Evolutionary conservation across 2,797 vertebrate species (phyloP), one percentile per base, ranked within the genome.

Genomic region (Anguilla megastoma): DNA sequence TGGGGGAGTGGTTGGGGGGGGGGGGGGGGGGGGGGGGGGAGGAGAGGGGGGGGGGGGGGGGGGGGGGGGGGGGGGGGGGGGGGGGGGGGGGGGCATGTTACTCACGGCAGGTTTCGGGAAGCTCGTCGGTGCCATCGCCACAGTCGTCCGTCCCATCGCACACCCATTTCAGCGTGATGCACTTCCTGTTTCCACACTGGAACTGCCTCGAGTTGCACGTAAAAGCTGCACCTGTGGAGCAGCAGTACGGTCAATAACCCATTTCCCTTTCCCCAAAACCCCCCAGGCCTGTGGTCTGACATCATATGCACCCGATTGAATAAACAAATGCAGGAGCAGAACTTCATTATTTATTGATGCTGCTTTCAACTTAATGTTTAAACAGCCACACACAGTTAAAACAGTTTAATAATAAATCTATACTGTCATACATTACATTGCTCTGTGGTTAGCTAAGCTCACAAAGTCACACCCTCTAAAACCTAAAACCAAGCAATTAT

Each of bases 91-190:
- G 41, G 18, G 18, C 7, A 0, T 69, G 8, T 30, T 30, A 95
- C 96, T 94, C 90, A 98, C 98, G 90, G 36, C 98, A 98, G 0
- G 93, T 93, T 18, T 91, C 91, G 0, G 56, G 74, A 0, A 94
- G 93, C 89, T 99, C 98, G 0, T 99, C 98, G 0, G 95, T 96
- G 56, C 94, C 94, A 0, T 98, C 98, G 0, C 89, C 91, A 82
- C 98, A 99, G 85, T 99, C 98, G 0, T 97, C 86, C 0, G 1
- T 88, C 7, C 94, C 95, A 0, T 99, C 97, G 36, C 98, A 98
- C 3, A 97, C 91, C 98, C 98, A 99, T 18, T 87, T 94, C 36
- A 56, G 91, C n/a, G 96, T 93, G 90, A 98, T 91, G 87, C 98
- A 98, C 7, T 89, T 94, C n/a, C 95, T 96, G 0, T 97, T 96